A percentile compares a stretch with the other conserved stretches of the same genome.
Evolutionary conservation across 2,888 invertebrate genomes (phyloP).

Genomic region (Caenorhabditis plicata): DNA sequence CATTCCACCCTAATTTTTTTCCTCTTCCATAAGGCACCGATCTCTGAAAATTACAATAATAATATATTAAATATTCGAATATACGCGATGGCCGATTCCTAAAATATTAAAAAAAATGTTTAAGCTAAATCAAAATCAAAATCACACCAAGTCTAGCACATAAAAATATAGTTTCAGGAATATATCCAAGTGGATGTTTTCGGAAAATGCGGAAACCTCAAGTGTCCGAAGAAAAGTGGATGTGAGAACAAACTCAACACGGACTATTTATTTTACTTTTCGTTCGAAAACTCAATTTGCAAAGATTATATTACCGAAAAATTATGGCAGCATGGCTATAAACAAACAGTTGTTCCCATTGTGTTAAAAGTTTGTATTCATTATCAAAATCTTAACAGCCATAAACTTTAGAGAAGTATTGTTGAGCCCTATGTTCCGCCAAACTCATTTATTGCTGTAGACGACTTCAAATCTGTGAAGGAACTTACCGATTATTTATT

Average conservation of each 20-base stretch:
- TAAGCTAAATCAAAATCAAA: too few species aligned
- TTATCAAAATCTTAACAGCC: background rate
- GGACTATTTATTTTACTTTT: conserved; percentile 59
- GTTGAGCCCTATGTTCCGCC: conserved; percentile 65
- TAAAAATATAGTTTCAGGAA: too few species aligned
- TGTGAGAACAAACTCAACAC: conserved; percentile 55
- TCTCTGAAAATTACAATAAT: too few species aligned
- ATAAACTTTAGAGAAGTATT: conserved; percentile 40
- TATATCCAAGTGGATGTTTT: conserved; percentile 56
- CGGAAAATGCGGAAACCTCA: conserved; percentile 57
- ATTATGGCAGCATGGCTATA: conserved; percentile 62
- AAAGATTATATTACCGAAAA: conserved; percentile 65
- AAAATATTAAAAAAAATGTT: too few species aligned
- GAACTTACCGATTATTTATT: conserved; percentile 67
- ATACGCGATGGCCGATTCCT: too few species aligned
- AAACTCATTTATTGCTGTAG: conserved; percentile 67
- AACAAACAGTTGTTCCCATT: conserved; percentile 54
- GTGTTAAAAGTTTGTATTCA: conserved; percentile 48
- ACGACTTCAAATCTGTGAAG: conserved; percentile 67
- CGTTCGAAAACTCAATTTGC: conserved; percentile 64
- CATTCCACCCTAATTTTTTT: too few species aligned
- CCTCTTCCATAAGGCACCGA: too few species aligned
- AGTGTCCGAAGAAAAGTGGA: conserved; percentile 45
- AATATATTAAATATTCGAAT: too few species aligned
- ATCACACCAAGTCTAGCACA: too few species aligned